These are phyloP conservation scores for Papilio xuthus DNA, from an alignment of 1,140 invertebrate species.

Conservation along the genomic window DNA sequence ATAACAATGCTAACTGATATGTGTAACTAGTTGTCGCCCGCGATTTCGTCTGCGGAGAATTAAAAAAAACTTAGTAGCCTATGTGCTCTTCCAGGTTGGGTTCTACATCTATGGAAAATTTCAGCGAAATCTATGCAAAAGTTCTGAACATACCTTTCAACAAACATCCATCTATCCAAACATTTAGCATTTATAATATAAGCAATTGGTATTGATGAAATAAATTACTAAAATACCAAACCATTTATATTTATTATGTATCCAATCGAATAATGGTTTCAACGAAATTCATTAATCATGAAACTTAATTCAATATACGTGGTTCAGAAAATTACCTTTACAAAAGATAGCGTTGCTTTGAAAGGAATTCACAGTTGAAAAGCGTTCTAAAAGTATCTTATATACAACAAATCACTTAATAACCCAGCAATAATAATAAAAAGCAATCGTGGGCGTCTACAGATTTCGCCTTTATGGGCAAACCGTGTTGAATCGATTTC, in stretches of 20 bases:
- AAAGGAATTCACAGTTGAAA: slow-evolving; percentile 6
- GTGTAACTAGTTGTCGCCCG: too few relatives aligned
- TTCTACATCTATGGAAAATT: too few relatives aligned
- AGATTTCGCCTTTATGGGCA: slow-evolving; percentile 23
- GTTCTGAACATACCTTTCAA: too few relatives aligned
- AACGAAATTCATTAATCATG: background rate
- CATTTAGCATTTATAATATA: too few relatives aligned
- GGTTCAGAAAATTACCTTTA: background rate
- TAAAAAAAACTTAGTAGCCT: too few relatives aligned
- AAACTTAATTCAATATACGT: background rate
- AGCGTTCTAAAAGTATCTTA: background rate
- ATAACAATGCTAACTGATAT: too few relatives aligned
- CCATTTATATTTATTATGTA: background rate
- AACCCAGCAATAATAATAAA: slow-evolving; percentile 26
- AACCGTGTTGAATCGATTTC: slow-evolving; percentile 26
- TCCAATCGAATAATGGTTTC: background rate
- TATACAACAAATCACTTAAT: slow-evolving; percentile 24
- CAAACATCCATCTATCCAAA: too few relatives aligned
- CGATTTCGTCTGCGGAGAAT: too few relatives aligned
- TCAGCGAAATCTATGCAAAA: too few relatives aligned
- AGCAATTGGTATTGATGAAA: too few relatives aligned
- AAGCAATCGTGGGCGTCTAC: slow-evolving; percentile 18
- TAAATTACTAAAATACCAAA: background rate
- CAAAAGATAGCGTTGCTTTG: background rate
- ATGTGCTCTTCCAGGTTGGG: too few relatives aligned